Evolutionary conservation across 2,113 vertebrate genomes (phyloP).

Genomic region (Pionites leucogaster): DNA sequence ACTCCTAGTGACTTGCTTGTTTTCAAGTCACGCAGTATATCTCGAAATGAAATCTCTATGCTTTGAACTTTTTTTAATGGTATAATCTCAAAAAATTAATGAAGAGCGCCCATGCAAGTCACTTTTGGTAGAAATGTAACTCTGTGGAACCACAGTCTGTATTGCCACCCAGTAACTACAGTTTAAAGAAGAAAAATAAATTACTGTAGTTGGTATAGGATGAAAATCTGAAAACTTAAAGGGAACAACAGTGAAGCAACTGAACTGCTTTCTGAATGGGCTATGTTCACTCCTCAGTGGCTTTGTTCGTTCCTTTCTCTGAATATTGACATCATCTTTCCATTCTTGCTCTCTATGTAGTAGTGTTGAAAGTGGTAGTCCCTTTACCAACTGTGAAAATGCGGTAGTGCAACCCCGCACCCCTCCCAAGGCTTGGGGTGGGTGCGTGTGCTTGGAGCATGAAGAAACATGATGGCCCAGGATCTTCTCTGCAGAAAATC

Average conservation of each 20-base stretch:
- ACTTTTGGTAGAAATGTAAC: neutral
- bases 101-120: neutral
- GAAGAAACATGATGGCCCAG: neutral
- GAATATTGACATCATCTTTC: neutral
- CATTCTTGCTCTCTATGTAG: fast-evolving
- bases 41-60: fast-evolving
- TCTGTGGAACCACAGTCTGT: neutral
- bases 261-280: neutral
- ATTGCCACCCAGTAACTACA: neutral
- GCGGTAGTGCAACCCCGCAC: fast-evolving
- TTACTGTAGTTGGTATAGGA: neutral
- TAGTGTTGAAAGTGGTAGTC: no score
- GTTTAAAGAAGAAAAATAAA: neutral
- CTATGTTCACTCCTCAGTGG: neutral
- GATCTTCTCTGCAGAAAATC: neutral
- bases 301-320: neutral
- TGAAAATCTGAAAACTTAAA: neutral
- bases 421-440: fast-evolving
- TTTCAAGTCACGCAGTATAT: fast-evolving
- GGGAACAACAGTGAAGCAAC: neutral
- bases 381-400: no score
- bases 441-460: no score
- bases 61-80: neutral
- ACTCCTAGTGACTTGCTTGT: neutral
- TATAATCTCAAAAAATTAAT: neutral